phyloP scores from a whole-genome alignment of 2,797 vertebrate genomes.

The Podarcis siculus region DNA sequence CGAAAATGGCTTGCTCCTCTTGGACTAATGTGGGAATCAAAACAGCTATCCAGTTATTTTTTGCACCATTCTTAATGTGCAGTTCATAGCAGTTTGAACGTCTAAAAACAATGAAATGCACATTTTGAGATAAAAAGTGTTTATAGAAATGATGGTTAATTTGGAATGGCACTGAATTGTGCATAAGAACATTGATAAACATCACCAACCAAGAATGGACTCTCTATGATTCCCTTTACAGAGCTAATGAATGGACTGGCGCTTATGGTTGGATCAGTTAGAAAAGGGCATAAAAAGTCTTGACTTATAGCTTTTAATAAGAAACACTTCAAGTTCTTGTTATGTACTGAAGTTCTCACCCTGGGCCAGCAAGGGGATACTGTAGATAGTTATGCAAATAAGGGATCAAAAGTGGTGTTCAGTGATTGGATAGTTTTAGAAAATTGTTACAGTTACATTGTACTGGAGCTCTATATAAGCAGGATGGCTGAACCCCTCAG shows the following conservation, averaged over 20 bases:
- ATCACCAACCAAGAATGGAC: background rate
- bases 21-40: background rate
- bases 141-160: background rate
- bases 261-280: background rate
- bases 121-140: background rate
- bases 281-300: background rate
- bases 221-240: background rate
- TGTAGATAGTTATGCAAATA: too few relatives aligned
- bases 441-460: too few relatives aligned
- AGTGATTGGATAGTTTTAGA: too few relatives aligned
- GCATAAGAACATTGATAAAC: background rate
- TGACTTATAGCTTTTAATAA: background rate
- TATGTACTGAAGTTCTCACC: too few relatives aligned
- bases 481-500: too few relatives aligned
- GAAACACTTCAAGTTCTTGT: too few relatives aligned
- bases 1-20: background rate
- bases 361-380: too few relatives aligned
- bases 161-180: background rate
- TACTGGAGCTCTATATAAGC: too few relatives aligned
- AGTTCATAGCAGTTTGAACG: background rate
- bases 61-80: background rate
- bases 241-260: background rate
- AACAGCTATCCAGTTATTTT: background rate
- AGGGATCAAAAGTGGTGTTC: too few relatives aligned
- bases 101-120: background rate